Base-by-base conservation (phyloP, 2,113 vertebrate species). In the Clarias magur region DNA sequence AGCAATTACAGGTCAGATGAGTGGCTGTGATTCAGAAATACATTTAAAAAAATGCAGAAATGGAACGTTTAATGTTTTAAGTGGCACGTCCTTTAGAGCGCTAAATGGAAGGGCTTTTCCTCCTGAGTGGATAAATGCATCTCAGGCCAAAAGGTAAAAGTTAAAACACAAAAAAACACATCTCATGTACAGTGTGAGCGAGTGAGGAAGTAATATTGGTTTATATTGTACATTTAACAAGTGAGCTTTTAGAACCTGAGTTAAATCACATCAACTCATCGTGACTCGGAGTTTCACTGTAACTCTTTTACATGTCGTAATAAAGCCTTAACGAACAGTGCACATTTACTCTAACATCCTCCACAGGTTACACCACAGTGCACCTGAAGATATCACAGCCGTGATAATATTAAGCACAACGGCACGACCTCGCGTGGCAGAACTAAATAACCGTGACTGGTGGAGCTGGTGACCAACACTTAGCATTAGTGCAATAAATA, bases 1-100 rank as follows among this genome's bases (percentile, higher is more conserved):
- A 78, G 81, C 86, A 87, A 78, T 86, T 70, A 70, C 23, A 7
- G 84, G 81, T 85, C 78, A 75, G n/a, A 78, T 48, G 54, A 80
- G 82, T 48, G 84, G 60, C 60, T 67, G 16, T 34, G 78, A 80
- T 57, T 80, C 78, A 80, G 78, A 80, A 80, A 57, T 80, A 59
- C 59, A 59, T 80, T 76, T 19, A 21, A 80, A 59, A 59, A 80
- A 80, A 78, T 78, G 59, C 60, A 34, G 73, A 85, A 76, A 83
- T 70, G 53, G 48, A 83, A 76, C 38, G 48, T 78, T 62, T 65
- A 85, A 78, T 85, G 72, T 54, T 73, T 82, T 82, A 63, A 82
- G 54, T 82, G 80, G n/a, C 56, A 53, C 25, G 15, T 82, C 15
- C 57, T 34, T 75, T 63, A 30, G 4, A 78, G 73, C n/a, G 62